phyloP scores from a whole-genome alignment of 1,140 invertebrate species.

The Chrysoperla carnea region DNA sequence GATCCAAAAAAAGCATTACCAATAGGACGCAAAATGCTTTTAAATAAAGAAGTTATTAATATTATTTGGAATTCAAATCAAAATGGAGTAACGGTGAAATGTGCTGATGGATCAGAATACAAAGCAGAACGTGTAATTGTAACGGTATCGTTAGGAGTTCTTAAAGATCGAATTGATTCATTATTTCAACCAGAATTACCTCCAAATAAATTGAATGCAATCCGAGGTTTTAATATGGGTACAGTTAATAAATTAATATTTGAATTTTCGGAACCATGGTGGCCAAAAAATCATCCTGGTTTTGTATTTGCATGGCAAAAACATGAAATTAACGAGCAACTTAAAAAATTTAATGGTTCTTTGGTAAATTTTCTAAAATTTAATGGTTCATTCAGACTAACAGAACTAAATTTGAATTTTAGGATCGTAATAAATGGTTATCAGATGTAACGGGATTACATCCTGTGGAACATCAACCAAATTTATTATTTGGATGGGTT shows the following conservation, averaged over 20 bases:
- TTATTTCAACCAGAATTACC: conserved; percentile 45
- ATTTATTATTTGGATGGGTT: conserved; percentile 37
- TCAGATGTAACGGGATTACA: conserved; percentile 34
- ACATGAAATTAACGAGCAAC: conserved; percentile 16
- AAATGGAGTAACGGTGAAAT: conserved; percentile 22
- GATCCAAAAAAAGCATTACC: conserved; percentile 8
- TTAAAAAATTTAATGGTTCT: neutral
- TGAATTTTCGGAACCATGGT: conserved; percentile 42
- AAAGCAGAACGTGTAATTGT: conserved; percentile 45
- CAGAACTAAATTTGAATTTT: no score
- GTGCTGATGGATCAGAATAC: conserved; percentile 35
- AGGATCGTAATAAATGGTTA: conserved; percentile 21
- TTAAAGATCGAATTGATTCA: conserved; percentile 36
- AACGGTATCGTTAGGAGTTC: conserved; percentile 46
- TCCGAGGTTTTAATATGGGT: conserved; percentile 47
- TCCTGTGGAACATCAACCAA: conserved; percentile 25
- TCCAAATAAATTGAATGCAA: conserved; percentile 34
- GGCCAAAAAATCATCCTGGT: conserved; percentile 28
- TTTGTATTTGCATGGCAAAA: conserved; percentile 34
- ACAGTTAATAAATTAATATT: conserved; percentile 62
- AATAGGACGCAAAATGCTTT: conserved; percentile 21
- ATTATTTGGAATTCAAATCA: conserved; percentile 23
- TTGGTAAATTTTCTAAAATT: neutral
- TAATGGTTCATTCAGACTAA: no score
- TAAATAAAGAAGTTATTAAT: conserved; percentile 26